Evolutionary conservation across 2,797 vertebrate species (phyloP).

Genomic region (Molossus molossus): DNA sequence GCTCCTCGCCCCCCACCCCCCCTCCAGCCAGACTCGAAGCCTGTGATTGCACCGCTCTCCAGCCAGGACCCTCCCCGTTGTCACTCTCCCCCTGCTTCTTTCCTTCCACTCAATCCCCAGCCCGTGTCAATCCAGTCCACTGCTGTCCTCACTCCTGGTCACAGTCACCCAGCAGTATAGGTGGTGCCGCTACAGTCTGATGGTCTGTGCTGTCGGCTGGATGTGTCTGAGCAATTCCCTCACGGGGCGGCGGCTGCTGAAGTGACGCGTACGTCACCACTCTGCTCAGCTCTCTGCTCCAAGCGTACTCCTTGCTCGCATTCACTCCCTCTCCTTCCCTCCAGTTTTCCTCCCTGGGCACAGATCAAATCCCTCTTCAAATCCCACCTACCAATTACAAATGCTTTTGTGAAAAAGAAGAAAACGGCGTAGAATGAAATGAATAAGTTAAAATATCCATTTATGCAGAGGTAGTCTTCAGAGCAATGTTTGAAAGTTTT

Average conservation of each 20-base stretch:
- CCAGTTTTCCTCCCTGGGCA: not conserved
- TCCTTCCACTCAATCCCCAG: not conserved
- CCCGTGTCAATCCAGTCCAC: not conserved
- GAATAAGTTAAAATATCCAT: not conserved
- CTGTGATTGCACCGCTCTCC: not conserved
- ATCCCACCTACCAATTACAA: not conserved
- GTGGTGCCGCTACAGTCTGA: fast-evolving
- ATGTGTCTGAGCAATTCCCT: not conserved
- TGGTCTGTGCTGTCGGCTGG: not conserved
- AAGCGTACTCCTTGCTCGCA: not conserved
- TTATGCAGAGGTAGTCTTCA: not conserved
- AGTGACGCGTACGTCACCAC: fast-evolving
- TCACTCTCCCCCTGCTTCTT: too few species aligned
- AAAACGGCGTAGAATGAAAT: not conserved
- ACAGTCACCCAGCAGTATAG: not conserved
- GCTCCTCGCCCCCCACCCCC: not conserved
- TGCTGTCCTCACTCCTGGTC: not conserved
- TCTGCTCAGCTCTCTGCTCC: not conserved
- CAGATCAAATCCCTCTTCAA: conserved; percentile 5
- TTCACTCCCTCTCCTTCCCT: too few species aligned
- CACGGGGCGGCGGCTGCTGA: not conserved
- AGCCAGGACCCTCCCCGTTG: not conserved
- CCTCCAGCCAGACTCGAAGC: not conserved
- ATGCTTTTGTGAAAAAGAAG: conserved; percentile 47
- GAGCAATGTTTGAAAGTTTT: not conserved